Evolutionary conservation across 2,797 vertebrate genomes (phyloP).

Genomic region (Smutsia temminckii): DNA sequence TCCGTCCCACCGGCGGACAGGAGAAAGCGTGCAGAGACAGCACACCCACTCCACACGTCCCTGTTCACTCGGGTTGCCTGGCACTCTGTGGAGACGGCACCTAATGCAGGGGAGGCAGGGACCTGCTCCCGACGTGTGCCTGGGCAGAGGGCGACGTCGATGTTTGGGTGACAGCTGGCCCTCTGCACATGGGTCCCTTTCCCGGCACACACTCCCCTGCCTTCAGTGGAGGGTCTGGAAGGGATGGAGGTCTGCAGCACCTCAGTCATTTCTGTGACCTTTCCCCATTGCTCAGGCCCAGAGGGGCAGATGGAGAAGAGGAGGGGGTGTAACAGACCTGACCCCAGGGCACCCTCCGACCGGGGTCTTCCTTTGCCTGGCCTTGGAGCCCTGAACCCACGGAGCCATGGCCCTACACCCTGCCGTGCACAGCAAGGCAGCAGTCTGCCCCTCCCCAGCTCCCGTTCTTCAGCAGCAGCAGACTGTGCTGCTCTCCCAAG

Average conservation of each 20-base stretch:
- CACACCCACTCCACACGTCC: not conserved
- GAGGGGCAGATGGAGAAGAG: too few relatives aligned
- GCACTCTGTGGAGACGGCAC: not conserved
- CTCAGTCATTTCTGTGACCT: not conserved
- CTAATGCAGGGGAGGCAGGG: too few relatives aligned
- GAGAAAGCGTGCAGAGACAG: too few relatives aligned
- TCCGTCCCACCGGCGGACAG: not conserved
- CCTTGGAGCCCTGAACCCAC: rapidly evolving
- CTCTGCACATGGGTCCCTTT: not conserved
- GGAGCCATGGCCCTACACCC: rapidly evolving
- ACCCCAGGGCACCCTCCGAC: not conserved
- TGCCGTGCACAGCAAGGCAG: too few relatives aligned
- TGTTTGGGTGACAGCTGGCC: too few relatives aligned
- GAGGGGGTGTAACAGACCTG: rapidly evolving
- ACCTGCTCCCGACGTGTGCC: rapidly evolving
- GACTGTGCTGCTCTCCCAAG: not conserved
- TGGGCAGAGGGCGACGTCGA: not conserved
- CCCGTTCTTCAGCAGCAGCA: not conserved
- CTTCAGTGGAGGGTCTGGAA: not conserved
- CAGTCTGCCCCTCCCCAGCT: not conserved
- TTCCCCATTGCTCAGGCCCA: rapidly evolving
- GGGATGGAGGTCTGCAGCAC: not conserved
- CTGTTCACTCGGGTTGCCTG: not conserved
- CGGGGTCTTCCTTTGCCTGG: not conserved
- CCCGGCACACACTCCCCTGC: rapidly evolving